A percentile compares a stretch with the other conserved stretches of the same genome.
phyloP scores from a whole-genome alignment of 2,113 vertebrate species.

The Phyllostomus hastatus region DNA sequence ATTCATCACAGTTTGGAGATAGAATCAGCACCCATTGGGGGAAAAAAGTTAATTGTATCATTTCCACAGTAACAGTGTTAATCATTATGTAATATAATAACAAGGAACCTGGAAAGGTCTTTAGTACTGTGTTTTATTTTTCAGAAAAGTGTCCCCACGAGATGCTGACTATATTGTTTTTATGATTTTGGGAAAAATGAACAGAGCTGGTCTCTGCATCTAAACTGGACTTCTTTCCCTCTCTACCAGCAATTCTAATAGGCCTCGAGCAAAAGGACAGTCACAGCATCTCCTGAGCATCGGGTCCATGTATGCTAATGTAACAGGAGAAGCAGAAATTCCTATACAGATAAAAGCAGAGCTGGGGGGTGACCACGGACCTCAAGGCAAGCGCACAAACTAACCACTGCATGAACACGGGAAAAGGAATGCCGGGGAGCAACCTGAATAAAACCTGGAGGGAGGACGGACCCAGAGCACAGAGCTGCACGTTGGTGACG shows the following conservation, averaged over 20 bases:
- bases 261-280: neutral
- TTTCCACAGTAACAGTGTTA: neutral
- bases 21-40: neutral
- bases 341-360: neutral
- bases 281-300: neutral
- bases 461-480: neutral
- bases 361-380: neutral
- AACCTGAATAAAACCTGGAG: neutral
- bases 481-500: neutral
- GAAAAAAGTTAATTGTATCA: neutral
- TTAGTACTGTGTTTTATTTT: neutral
- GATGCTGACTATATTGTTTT: neutral
- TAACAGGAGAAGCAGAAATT: neutral
- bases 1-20: neutral
- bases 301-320: neutral
- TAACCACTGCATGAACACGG: neutral
- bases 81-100: neutral
- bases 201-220: neutral
- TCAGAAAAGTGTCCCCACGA: neutral
- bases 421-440: neutral
- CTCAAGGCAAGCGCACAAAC: neutral
- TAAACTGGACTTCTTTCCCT: neutral
- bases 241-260: neutral
- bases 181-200: neutral
- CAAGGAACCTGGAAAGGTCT: neutral